These are phyloP conservation scores for Xiphophorus maculatus DNA, from an alignment of 2,113 vertebrate genomes.

Conservation along the genomic window DNA sequence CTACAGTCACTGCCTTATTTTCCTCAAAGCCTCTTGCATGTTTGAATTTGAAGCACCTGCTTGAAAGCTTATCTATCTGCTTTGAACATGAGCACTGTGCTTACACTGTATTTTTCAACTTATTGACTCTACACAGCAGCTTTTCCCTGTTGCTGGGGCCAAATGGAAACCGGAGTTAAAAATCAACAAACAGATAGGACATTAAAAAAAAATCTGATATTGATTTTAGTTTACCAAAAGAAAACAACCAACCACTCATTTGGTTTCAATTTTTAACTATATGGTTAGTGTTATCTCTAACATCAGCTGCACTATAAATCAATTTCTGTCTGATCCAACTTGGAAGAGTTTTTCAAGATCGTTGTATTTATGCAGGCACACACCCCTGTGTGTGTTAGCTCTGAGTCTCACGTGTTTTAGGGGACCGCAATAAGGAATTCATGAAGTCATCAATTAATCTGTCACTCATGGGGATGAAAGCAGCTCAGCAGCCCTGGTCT, in stretches of 20 bases:
- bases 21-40: background rate
- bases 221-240: conserved; percentile 2
- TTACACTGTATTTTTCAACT: conserved; percentile 11
- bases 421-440: conserved; percentile 59
- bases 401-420: conserved; percentile 25
- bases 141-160: conserved; percentile 9
- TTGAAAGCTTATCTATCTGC: conserved; percentile 18
- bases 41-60: conserved; percentile 1
- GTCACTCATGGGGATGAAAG: conserved; percentile 51
- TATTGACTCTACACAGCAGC: conserved; percentile 31
- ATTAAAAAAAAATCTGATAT: conserved; percentile 17
- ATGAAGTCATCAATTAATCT: conserved; percentile 66
- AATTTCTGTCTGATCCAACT: conserved; percentile 38
- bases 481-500: conserved; percentile 36
- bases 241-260: conserved; percentile 26
- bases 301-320: conserved; percentile 48
- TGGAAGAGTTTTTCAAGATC: conserved; percentile 21
- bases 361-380: conserved; percentile 51
- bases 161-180: conserved; percentile 12
- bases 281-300: conserved; percentile 27
- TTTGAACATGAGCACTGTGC: conserved; percentile 28
- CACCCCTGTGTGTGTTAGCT: conserved; percentile 44
- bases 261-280: conserved; percentile 34
- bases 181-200: conserved; percentile 16
- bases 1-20: background rate